Conservation (phyloP, 1,140 invertebrate species). For the Trypoxylus dichotomus region DNA sequence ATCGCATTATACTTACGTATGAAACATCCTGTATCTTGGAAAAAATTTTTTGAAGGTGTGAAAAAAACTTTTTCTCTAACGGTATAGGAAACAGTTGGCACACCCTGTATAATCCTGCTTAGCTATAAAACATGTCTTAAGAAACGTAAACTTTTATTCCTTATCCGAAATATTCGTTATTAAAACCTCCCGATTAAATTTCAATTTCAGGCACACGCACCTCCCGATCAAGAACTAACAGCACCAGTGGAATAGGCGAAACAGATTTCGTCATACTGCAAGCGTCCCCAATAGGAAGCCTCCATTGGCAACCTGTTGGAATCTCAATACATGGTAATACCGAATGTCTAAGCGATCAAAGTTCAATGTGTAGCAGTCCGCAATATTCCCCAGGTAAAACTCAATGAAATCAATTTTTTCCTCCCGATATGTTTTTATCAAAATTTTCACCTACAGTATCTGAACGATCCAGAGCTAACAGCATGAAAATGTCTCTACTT, state of each 20-base stretch:
- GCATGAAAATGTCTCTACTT: slow-evolving; percentile 35
- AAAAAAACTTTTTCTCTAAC: too few species aligned
- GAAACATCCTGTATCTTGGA: too few species aligned
- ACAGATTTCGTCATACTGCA: slow-evolving; percentile 62
- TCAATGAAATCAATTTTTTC: too few species aligned
- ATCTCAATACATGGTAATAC: slow-evolving; percentile 48
- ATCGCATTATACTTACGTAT: too few species aligned
- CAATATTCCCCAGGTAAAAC: slow-evolving; percentile 52
- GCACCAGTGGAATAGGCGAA: slow-evolving; percentile 49
- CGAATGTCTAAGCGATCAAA: slow-evolving; percentile 49
- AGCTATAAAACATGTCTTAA: too few species aligned
- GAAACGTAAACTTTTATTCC: too few species aligned
- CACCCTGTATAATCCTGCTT: too few species aligned
- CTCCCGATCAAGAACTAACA: slow-evolving; percentile 48
- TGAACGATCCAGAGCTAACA: slow-evolving; percentile 40
- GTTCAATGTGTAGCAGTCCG: slow-evolving; percentile 54
- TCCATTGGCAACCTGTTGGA: slow-evolving; percentile 55
- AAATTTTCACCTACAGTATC: slow-evolving; percentile 32
- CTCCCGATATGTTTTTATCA: too few species aligned
- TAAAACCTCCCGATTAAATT: neutral
- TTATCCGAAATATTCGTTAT: too few species aligned
- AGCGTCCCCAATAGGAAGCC: slow-evolving; percentile 56
- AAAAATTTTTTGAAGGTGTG: too few species aligned
- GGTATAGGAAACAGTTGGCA: too few species aligned
- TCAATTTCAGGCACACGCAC: neutral